Conservation (phyloP, 1,140 invertebrate genomes). For the Ganaspis sp. region DNA sequence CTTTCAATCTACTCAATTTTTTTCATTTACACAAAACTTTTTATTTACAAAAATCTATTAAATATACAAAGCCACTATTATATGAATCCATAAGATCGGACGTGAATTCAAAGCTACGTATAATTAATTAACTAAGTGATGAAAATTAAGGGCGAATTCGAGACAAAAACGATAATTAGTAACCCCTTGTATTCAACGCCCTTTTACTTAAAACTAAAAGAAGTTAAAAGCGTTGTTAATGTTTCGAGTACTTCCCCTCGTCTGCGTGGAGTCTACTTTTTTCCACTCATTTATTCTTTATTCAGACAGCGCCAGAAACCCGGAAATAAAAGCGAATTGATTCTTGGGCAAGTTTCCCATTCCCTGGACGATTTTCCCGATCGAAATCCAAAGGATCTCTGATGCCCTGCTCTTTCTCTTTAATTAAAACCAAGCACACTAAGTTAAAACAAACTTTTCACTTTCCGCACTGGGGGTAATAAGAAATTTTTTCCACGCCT, state of each 20-base stretch:
- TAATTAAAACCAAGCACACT: conserved; percentile 16
- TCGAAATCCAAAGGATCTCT: conserved; percentile 10
- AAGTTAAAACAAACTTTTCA: conserved; percentile 29
- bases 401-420: conserved; percentile 18
- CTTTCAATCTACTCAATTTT: no score
- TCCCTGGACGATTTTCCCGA: background rate
- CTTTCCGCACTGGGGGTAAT: background rate
- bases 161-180: conserved; percentile 59
- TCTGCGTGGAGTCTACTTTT: background rate
- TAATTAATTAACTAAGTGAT: conserved; percentile 31
- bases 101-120: conserved; percentile 32
- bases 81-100: no score
- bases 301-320: background rate
- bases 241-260: conserved; percentile 39
- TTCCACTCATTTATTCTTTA: conserved; percentile 26
- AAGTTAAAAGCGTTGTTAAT: conserved; percentile 58
- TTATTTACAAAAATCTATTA: no score
- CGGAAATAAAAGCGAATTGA: conserved; percentile 7
- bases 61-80: no score
- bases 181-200: conserved; percentile 17
- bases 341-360: conserved; percentile 21
- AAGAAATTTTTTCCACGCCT: conserved; percentile 8
- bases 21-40: no score
- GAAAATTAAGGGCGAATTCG: conserved; percentile 49
- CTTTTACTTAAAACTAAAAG: conserved; percentile 20